A percentile compares a stretch with the other conserved stretches of the same genome.
Conservation (phyloP, 2,113 vertebrate species). For the Elanus axillaris region DNA sequence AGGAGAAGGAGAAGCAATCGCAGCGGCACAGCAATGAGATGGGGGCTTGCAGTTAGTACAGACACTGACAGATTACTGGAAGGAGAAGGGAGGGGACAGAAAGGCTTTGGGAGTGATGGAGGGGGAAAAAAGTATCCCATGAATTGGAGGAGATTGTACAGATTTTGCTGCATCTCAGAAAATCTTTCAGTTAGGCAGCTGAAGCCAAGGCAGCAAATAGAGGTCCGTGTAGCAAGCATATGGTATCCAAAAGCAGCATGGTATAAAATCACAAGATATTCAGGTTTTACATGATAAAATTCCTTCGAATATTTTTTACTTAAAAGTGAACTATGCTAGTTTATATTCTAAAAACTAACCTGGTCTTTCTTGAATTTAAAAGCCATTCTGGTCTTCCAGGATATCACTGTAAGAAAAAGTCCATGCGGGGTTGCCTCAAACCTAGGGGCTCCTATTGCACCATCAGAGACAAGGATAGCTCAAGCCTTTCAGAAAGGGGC, state of each 20-base stretch:
- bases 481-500: not conserved
- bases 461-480: not conserved
- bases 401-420: not conserved
- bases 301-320: not conserved
- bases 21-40: not conserved
- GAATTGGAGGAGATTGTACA: not conserved
- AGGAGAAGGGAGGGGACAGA: not conserved
- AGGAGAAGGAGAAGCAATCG: not conserved
- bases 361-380: not conserved
- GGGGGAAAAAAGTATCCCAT: not conserved
- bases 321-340: not conserved
- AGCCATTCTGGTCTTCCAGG: not conserved
- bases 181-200: not conserved
- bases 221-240: not conserved
- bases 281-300: not conserved
- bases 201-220: not conserved
- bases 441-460: not conserved
- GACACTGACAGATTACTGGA: not conserved
- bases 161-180: not conserved
- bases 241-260: not conserved
- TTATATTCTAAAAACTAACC: not conserved
- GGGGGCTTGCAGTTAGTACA: not conserved
- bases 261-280: not conserved
- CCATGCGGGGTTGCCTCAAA: accelerated
- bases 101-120: not conserved